Percentiles rank a stretch among this genome's conserved stretches.
Evolutionary conservation across 1,140 invertebrate species (phyloP).

Genomic region (Drosophila simulans): DNA sequence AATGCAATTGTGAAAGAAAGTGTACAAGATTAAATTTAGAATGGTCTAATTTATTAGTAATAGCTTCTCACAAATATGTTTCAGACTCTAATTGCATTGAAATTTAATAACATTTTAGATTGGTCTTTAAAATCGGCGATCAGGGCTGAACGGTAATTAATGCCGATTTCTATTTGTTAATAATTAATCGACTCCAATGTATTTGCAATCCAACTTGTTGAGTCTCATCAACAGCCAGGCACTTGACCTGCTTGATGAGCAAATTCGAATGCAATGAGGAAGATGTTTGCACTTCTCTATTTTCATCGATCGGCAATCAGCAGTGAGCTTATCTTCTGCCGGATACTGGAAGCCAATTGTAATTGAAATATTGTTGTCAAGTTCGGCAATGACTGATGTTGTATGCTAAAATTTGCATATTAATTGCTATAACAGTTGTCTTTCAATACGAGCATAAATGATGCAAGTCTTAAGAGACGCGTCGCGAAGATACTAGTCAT

Average conservation of each 20-base stretch:
- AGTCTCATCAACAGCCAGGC: slow-evolving; percentile 25
- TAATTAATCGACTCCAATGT: slow-evolving; percentile 22
- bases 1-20: too few species aligned
- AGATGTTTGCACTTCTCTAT: slow-evolving; percentile 33
- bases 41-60: too few species aligned
- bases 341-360: slow-evolving; percentile 54
- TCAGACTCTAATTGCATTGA: too few species aligned
- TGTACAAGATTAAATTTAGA: too few species aligned
- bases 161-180: slow-evolving; percentile 8
- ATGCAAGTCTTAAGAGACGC: slow-evolving; percentile 4
- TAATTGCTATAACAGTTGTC: slow-evolving; percentile 59
- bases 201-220: slow-evolving; percentile 26
- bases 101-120: neutral
- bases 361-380: slow-evolving; percentile 66
- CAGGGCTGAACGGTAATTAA: neutral
- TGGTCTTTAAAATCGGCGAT: neutral
- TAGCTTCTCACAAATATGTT: too few species aligned
- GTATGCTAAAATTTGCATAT: slow-evolving; percentile 58
- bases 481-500: neutral
- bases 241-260: slow-evolving; percentile 48
- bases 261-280: slow-evolving; percentile 56
- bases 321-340: slow-evolving; percentile 45
- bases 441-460: slow-evolving; percentile 36
- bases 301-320: slow-evolving; percentile 49
- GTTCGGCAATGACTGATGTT: slow-evolving; percentile 51